A percentile compares a stretch with the other conserved stretches of the same genome.
Conservation (phyloP, 2,113 vertebrate genomes). For the Neogobius melanostomus region DNA sequence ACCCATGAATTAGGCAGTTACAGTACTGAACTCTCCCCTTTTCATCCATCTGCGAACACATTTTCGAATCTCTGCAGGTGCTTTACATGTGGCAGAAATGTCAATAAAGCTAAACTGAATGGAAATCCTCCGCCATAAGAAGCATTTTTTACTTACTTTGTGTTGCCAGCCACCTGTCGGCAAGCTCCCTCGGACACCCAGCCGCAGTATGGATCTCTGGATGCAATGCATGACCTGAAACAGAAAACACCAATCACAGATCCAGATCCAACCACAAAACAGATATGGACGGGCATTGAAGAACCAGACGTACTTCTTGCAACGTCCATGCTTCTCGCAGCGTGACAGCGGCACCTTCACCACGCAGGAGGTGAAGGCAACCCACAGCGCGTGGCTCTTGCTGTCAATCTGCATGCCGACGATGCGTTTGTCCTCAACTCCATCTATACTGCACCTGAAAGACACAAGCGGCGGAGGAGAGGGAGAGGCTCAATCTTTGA, state of each 20-base stretch:
- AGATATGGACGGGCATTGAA: background rate
- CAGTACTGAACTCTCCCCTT: too few species aligned
- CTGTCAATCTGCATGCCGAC: constrained; percentile 91
- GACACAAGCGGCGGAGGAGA: background rate
- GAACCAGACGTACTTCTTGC: constrained; percentile 86
- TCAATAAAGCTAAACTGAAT: too few species aligned
- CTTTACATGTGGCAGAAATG: too few species aligned
- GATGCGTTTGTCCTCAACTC: constrained; percentile 92
- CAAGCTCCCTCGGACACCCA: constrained; percentile 91
- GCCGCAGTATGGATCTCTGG: constrained; percentile 96
- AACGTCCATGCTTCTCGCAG: constrained; percentile 88
- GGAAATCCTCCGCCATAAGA: background rate
- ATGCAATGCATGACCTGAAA: constrained; percentile 91
- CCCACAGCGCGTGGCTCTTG: constrained; percentile 82
- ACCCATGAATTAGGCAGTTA: too few species aligned
- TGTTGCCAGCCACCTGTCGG: constrained; percentile 78
- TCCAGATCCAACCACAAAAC: constrained; percentile 1
- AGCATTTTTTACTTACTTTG: constrained; percentile 80
- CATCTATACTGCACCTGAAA: constrained; percentile 90
- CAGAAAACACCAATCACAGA: constrained; percentile 27
- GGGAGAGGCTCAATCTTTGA: background rate
- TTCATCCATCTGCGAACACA: too few species aligned
- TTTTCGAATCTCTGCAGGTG: too few species aligned
- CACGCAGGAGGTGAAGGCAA: constrained; percentile 93
- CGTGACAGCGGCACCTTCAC: constrained; percentile 91